phyloP scores from a whole-genome alignment of 1,140 invertebrate species.

The Drosophila biarmipes region DNA sequence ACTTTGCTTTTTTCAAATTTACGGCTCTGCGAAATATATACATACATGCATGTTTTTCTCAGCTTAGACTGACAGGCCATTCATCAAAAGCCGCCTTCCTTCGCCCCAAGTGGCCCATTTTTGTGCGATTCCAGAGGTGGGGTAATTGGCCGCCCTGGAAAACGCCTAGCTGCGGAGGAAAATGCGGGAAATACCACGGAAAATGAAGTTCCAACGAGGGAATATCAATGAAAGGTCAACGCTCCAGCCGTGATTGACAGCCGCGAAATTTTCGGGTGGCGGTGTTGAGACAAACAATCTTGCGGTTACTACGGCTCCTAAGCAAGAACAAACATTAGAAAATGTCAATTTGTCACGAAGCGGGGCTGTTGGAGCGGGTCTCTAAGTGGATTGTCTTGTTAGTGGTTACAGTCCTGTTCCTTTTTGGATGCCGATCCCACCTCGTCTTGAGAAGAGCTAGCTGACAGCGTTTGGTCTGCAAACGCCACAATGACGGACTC shows the following conservation, averaged over 20 bases:
- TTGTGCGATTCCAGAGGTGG: slow-evolving; percentile 20
- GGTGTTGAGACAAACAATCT: slow-evolving; percentile 75
- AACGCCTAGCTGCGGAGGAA: slow-evolving; percentile 11
- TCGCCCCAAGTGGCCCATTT: not conserved
- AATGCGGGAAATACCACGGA: slow-evolving; percentile 59
- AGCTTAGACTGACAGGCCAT: slow-evolving; percentile 62
- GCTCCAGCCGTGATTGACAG: slow-evolving; percentile 68
- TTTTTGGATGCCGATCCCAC: slow-evolving; percentile 8
- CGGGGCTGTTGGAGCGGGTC: slow-evolving; percentile 15
- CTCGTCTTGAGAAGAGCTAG: slow-evolving; percentile 14
- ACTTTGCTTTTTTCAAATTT: not conserved
- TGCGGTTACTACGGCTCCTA: slow-evolving; percentile 64
- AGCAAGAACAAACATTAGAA: slow-evolving; percentile 36
- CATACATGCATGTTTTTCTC: slow-evolving; percentile 7
- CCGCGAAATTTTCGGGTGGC: slow-evolving; percentile 27
- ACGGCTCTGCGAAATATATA: slow-evolving; percentile 5
- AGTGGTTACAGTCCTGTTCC: slow-evolving; percentile 40
- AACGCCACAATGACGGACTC: slow-evolving; percentile 36
- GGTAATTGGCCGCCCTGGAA: slow-evolving; percentile 59
- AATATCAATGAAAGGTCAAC: slow-evolving; percentile 21
- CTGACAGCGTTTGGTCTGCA: slow-evolving; percentile 35
- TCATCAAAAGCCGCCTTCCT: slow-evolving; percentile 59
- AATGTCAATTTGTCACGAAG: slow-evolving; percentile 67
- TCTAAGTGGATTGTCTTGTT: slow-evolving; percentile 72
- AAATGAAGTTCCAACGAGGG: slow-evolving; percentile 62